These are phyloP conservation scores for Stegodyphus dumicola DNA, from an alignment of 1,140 invertebrate species.

Conservation along the genomic window DNA sequence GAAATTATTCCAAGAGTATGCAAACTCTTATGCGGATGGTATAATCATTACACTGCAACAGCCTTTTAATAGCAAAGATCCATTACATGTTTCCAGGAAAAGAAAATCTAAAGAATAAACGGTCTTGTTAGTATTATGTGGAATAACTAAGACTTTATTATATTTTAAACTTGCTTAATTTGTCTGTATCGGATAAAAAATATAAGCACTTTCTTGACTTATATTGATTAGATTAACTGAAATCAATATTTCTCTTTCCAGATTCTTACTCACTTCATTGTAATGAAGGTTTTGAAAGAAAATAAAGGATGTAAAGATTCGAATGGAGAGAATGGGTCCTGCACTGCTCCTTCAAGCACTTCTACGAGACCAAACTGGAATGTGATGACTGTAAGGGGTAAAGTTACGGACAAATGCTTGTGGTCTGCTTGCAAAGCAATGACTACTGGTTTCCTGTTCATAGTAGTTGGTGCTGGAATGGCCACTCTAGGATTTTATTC, in stretches of 20 bases:
- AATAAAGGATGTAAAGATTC: constrained; percentile 29
- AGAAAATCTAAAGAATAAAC: no score
- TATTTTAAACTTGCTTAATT: no score
- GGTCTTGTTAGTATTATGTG: no score
- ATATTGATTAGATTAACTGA: neutral
- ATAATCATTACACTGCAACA: no score
- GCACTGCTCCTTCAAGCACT: neutral
- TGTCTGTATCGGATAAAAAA: no score
- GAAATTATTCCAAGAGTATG: no score
- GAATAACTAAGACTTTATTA: no score
- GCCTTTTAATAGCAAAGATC: no score
- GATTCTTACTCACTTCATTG: neutral
- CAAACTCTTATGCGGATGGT: no score
- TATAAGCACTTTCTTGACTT: neutral
- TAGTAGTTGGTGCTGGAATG: constrained; percentile 88
- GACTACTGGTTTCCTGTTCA: constrained; percentile 82
- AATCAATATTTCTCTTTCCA: neutral
- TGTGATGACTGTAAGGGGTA: constrained; percentile 47
- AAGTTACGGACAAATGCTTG: constrained; percentile 72
- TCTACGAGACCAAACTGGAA: constrained; percentile 34
- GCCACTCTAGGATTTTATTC: constrained; percentile 83
- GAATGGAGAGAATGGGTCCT: constrained; percentile 11
- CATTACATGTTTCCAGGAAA: no score
- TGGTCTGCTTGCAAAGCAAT: constrained; percentile 92
- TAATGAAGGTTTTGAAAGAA: constrained; percentile 25